phyloP scores from a whole-genome alignment of 2,113 vertebrate genomes.

The Scopus umbretta region DNA sequence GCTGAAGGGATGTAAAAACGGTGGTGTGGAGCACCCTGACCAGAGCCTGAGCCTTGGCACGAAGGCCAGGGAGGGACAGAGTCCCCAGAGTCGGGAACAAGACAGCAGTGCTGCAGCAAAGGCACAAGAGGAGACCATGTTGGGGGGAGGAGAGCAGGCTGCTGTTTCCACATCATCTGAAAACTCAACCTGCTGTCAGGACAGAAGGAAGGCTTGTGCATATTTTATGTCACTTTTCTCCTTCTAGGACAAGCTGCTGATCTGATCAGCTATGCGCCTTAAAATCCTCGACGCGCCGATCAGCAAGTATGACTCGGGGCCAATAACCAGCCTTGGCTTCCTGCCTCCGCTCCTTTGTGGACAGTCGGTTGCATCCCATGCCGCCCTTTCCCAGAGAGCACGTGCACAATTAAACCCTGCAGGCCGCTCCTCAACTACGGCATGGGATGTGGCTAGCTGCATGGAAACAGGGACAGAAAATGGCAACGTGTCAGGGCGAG shows the following conservation, averaged over 20 bases:
- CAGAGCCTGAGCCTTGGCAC: not conserved
- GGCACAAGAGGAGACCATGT: not conserved
- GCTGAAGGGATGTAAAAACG: constrained; percentile 27
- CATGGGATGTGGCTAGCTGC: constrained; percentile 4
- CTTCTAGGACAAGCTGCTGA: constrained; percentile 52
- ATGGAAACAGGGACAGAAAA: constrained; percentile 5
- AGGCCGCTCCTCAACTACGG: not conserved
- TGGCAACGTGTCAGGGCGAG: not conserved
- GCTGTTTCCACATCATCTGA: constrained; percentile 59
- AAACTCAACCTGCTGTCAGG: constrained; percentile 58
- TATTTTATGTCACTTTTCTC: constrained; percentile 55
- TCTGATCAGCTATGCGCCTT: constrained; percentile 21
- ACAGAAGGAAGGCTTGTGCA: constrained; percentile 56
- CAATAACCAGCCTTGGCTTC: not conserved
- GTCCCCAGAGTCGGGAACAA: not conserved
- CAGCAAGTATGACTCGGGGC: not conserved
- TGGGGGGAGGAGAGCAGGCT: constrained; percentile 49
- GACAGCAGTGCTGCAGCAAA: not conserved
- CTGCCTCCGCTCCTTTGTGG: constrained; percentile 22
- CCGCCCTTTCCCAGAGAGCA: not conserved
- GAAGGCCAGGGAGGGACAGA: not conserved
- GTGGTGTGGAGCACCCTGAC: not conserved
- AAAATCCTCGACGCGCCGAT: not conserved
- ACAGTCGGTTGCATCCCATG: not conserved
- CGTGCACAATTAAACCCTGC: not conserved